These are phyloP conservation scores for Halcyon smyrnensis DNA, from an alignment of 2,797 vertebrate species.

Conservation along the genomic window DNA sequence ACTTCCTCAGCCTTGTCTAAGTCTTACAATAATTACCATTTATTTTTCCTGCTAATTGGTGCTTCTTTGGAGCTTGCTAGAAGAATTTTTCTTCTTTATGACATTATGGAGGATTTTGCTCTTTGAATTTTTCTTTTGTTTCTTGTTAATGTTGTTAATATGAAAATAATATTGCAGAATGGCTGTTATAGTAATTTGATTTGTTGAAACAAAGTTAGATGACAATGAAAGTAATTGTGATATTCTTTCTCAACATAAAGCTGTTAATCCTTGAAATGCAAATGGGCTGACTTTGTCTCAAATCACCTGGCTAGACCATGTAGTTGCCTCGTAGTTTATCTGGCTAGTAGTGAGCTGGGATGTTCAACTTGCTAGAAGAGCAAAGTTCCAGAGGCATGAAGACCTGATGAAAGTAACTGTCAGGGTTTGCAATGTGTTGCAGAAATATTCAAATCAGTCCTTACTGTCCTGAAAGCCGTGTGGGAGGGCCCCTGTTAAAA, in stretches of 20 bases:
- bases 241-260: background rate
- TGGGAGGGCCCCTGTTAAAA: background rate
- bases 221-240: background rate
- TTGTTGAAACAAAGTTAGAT: background rate
- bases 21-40: background rate
- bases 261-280: background rate
- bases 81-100: background rate
- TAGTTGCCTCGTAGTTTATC: background rate
- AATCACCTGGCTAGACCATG: background rate
- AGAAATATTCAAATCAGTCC: background rate
- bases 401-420: background rate
- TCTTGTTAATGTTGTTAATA: background rate
- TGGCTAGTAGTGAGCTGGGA: background rate
- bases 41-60: background rate
- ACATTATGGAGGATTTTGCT: background rate
- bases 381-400: background rate
- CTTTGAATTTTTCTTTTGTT: background rate
- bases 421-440: background rate
- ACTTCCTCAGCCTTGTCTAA: background rate
- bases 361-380: background rate
- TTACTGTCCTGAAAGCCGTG: background rate
- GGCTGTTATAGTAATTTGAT: background rate
- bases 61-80: background rate
- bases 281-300: background rate
- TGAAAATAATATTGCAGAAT: background rate